Conservation (phyloP, 2,888 invertebrate species). For the Drosophila suboccidentalis region DNA sequence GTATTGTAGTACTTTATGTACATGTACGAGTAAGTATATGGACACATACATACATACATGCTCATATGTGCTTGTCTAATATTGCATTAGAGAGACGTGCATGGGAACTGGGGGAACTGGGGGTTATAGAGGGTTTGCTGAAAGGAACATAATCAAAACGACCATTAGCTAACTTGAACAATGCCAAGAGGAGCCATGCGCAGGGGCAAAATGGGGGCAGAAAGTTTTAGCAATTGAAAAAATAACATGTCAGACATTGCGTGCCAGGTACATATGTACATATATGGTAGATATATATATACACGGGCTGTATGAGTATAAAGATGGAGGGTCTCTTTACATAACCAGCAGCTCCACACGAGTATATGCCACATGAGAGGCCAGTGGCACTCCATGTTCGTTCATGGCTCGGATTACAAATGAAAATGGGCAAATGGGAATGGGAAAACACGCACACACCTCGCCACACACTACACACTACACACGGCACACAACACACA, state of each 20-base stretch:
- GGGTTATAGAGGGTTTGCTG: slow-evolving; percentile 10
- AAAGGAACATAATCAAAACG: slow-evolving; percentile 72
- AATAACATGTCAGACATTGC: slow-evolving; percentile 55
- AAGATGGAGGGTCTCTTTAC: slow-evolving; percentile 44
- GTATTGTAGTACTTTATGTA: not conserved
- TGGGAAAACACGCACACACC: slow-evolving; percentile 38
- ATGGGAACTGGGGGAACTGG: not conserved
- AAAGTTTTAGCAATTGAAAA: slow-evolving; percentile 68
- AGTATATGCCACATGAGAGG: slow-evolving; percentile 26
- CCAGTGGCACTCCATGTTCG: slow-evolving; percentile 54
- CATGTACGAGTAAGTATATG: not conserved
- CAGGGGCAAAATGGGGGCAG: not conserved
- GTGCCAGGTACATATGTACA: slow-evolving; percentile 26
- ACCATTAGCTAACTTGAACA: slow-evolving; percentile 70
- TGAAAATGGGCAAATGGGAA: slow-evolving; percentile 36
- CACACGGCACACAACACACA: slow-evolving; percentile 16
- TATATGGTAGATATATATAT: not conserved
- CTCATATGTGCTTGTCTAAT: slow-evolving; percentile 15
- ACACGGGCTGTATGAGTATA: slow-evolving; percentile 4
- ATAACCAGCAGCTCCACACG: slow-evolving; percentile 38
- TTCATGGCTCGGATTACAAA: slow-evolving; percentile 63
- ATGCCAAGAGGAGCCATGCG: slow-evolving; percentile 17
- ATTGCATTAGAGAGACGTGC: slow-evolving; percentile 2
- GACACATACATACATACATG: not conserved
- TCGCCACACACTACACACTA: slow-evolving; percentile 15